phyloP scores from a whole-genome alignment of 2,113 vertebrate genomes.

The Aegithalos caudatus region DNA sequence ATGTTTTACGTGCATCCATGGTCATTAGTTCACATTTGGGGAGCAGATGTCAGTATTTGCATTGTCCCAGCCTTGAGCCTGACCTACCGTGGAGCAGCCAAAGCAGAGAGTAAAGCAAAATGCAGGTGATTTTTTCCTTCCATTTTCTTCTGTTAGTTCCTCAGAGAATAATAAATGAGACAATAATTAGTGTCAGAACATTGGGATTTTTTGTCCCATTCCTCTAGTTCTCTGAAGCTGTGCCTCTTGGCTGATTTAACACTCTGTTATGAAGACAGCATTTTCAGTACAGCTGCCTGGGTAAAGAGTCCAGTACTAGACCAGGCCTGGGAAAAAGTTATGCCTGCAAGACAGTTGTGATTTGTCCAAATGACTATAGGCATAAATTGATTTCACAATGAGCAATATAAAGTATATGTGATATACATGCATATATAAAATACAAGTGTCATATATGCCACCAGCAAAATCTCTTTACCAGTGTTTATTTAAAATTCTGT shows the following conservation, averaged over 20 bases:
- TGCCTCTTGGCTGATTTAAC: neutral
- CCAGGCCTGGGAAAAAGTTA: neutral
- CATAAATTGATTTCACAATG: neutral
- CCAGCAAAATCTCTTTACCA: neutral
- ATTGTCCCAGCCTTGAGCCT: neutral
- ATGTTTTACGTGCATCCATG: fast-evolving
- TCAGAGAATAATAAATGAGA: neutral
- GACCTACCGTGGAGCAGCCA: neutral
- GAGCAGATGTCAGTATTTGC: fast-evolving
- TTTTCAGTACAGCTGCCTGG: neutral
- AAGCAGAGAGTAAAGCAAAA: neutral
- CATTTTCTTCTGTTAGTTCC: neutral
- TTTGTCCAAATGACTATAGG: neutral
- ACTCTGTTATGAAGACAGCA: neutral
- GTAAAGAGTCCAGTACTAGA: neutral
- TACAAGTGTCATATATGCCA: neutral
- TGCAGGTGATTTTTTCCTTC: neutral
- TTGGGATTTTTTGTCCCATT: neutral
- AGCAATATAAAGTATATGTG: neutral
- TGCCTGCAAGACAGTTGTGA: neutral
- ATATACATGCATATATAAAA: neutral
- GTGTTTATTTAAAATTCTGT: neutral
- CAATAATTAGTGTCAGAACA: neutral
- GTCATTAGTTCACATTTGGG: neutral
- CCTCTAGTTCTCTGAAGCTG: neutral